These are phyloP conservation scores for Pardalotus punctatus DNA, from an alignment of 2,113 vertebrate genomes.

Conservation along the genomic window DNA sequence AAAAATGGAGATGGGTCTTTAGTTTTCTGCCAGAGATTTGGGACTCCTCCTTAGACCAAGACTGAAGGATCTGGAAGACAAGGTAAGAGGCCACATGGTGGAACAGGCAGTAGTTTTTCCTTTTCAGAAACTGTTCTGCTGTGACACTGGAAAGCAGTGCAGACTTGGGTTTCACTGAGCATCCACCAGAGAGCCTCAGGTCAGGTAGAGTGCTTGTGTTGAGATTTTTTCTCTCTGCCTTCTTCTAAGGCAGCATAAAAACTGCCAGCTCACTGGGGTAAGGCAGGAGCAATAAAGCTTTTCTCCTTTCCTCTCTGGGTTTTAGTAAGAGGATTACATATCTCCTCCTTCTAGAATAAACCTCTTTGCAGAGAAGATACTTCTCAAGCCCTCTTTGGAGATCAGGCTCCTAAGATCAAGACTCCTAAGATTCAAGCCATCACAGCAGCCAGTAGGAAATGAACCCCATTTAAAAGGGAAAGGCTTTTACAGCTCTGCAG, in stretches of 20 bases:
- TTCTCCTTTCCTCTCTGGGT: neutral
- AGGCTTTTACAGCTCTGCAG: neutral
- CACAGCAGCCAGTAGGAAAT: neutral
- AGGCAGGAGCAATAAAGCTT: conserved; percentile 3
- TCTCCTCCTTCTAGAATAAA: conserved; percentile 33
- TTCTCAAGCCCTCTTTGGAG: conserved; percentile 31
- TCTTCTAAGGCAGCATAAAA: neutral
- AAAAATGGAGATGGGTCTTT: neutral
- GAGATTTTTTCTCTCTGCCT: neutral
- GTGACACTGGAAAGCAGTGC: neutral
- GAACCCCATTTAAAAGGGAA: neutral
- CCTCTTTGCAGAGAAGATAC: conserved; percentile 45
- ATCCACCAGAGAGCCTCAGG: neutral
- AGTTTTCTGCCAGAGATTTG: neutral
- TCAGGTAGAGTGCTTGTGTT: neutral
- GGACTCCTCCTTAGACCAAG: neutral
- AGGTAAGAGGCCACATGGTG: neutral
- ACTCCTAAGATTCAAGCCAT: neutral
- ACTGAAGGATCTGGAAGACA: neutral
- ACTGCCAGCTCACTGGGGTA: neutral
- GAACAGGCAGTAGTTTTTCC: neutral
- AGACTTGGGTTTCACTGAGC: neutral
- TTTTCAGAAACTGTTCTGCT: neutral
- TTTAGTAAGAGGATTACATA: conserved; percentile 42
- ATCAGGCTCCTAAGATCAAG: neutral